Evolutionary conservation across 2,113 vertebrate species (phyloP).

Genomic region (Climacteris rufus): DNA sequence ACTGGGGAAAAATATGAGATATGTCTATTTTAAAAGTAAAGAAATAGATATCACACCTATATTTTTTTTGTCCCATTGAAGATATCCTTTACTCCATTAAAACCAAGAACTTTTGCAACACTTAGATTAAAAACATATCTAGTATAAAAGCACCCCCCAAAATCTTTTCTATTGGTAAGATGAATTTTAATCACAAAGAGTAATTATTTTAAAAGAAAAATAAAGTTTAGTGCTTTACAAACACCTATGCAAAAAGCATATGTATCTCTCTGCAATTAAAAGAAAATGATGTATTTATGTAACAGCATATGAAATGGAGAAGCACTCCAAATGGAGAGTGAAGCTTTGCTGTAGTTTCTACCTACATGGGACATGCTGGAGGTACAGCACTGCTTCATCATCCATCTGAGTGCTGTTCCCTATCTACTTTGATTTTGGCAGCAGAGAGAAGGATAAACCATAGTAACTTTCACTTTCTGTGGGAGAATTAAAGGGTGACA

Average conservation of each 20-base stretch:
- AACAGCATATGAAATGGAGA: neutral
- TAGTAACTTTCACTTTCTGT: neutral
- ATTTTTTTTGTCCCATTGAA: neutral
- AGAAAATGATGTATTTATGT: neutral
- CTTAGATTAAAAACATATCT: neutral
- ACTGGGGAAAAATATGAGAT: neutral
- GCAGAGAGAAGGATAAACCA: neutral
- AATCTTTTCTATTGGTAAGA: neutral
- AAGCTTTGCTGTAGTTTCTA: neutral
- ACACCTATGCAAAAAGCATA: neutral
- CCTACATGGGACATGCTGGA: neutral
- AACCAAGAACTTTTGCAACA: neutral
- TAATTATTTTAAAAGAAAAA: neutral
- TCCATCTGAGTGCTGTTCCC: neutral
- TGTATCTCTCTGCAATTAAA: neutral
- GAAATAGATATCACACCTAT: neutral
- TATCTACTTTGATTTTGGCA: neutral
- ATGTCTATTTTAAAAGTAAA: neutral
- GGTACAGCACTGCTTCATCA: rapidly evolving
- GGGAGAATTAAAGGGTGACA: neutral
- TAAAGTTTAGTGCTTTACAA: neutral
- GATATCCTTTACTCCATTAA: neutral
- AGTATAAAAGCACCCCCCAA: neutral
- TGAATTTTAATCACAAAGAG: neutral
- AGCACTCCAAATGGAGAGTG: neutral